Conservation (phyloP, 2,113 vertebrate species). For the Callocephalon fimbriatum region DNA sequence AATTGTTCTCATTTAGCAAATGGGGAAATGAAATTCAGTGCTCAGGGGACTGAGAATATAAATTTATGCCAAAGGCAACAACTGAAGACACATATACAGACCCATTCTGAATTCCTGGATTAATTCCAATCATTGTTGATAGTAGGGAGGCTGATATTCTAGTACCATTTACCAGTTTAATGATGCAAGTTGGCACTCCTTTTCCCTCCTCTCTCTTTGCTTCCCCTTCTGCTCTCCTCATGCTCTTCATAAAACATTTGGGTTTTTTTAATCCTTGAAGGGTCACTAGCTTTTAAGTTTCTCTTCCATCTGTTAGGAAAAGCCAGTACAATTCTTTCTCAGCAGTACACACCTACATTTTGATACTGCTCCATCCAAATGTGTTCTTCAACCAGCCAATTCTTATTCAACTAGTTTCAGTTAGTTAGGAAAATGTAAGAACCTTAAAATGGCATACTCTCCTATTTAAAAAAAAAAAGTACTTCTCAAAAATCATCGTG, state of each 20-base stretch:
- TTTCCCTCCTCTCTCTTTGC: not conserved
- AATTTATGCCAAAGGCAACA: slow-evolving; percentile 34
- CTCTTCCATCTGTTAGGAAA: not conserved
- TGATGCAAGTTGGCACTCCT: not conserved
- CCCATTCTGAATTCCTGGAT: slow-evolving; percentile 45
- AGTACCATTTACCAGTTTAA: not conserved
- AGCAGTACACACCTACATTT: not conserved
- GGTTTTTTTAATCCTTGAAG: not conserved
- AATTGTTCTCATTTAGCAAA: slow-evolving; percentile 67
- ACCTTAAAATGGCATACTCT: not conserved
- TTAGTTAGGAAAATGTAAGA: not conserved
- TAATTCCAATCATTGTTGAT: slow-evolving; percentile 5
- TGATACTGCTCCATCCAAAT: not conserved
- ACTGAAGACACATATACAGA: slow-evolving; percentile 22
- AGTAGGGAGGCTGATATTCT: not conserved
- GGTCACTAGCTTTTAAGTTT: not conserved
- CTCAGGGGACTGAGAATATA: slow-evolving; percentile 18
- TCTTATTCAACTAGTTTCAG: not conserved
- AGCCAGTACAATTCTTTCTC: not conserved
- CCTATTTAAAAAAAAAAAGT: not conserved
- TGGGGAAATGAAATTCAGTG: slow-evolving; percentile 20
- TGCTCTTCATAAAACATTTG: not conserved
- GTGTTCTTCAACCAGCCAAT: not conserved
- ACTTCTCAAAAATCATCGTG: not conserved
- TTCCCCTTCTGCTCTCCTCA: not conserved